Percentiles rank a stretch among this genome's conserved stretches.
phyloP scores from a whole-genome alignment of 2,797 vertebrate genomes.

The Acanthopagrus latus region DNA sequence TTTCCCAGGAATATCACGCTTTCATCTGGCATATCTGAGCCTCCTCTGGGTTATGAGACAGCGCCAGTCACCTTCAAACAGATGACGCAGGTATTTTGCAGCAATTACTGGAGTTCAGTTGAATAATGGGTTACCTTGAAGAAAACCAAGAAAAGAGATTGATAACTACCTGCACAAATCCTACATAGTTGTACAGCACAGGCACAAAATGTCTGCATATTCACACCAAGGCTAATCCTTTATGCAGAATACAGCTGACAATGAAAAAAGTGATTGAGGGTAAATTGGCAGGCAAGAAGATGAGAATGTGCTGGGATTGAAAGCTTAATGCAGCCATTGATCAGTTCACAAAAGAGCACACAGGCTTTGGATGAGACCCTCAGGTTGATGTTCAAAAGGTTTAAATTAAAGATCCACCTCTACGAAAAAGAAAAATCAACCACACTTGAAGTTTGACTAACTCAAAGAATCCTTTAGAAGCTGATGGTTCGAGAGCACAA shows the following conservation, averaged over 20 bases:
- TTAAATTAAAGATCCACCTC: constrained; percentile 1
- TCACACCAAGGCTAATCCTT: constrained; percentile 20
- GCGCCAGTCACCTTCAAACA: constrained; percentile 61
- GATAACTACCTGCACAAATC: constrained; percentile 52
- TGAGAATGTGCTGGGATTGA: constrained; percentile 49
- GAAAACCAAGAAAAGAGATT: constrained; percentile 37
- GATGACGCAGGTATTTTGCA: constrained; percentile 61
- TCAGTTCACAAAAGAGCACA: constrained; percentile 54
- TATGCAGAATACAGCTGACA: constrained; percentile 23
- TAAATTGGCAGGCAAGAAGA: constrained; percentile 49
- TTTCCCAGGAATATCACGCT: constrained; percentile 67
- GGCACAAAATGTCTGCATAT: constrained; percentile 21
- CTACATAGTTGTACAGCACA: neutral
- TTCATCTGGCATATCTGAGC: constrained; percentile 61
- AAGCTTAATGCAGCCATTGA: constrained; percentile 42
- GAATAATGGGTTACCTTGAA: constrained; percentile 59
- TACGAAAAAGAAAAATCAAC: neutral
- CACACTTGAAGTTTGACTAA: constrained; percentile 3
- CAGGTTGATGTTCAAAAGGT: constrained; percentile 39
- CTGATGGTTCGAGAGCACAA: neutral
- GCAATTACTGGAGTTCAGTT: constrained; percentile 66
- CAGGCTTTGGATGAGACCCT: constrained; percentile 36
- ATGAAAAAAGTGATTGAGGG: constrained; percentile 23
- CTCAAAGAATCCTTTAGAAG: neutral
- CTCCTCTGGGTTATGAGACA: constrained; percentile 53